phyloP scores from a whole-genome alignment of 2,888 invertebrate species.

The Griposia aprilina region DNA sequence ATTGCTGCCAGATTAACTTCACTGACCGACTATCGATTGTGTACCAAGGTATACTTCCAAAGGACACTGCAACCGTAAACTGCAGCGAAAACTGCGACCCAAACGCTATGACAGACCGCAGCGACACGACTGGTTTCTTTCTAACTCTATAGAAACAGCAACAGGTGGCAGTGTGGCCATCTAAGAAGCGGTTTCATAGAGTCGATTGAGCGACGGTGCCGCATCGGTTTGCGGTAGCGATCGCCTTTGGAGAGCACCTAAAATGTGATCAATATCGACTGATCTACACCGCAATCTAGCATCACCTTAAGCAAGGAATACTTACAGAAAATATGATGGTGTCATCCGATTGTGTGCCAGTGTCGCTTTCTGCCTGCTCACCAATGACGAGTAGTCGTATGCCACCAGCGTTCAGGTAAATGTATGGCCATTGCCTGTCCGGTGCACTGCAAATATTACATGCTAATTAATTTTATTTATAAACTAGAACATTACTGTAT shows the following conservation, averaged over 20 bases:
- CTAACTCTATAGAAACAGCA: not conserved
- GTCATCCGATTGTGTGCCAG: conserved; percentile 70
- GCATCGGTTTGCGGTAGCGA: not conserved
- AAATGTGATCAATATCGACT: not conserved
- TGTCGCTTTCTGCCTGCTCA: conserved; percentile 54
- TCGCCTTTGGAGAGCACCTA: not conserved
- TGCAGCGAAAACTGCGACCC: not conserved
- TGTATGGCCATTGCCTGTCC: conserved; percentile 78
- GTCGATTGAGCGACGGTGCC: not conserved
- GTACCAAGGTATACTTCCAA: not conserved
- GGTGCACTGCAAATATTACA: conserved; percentile 24
- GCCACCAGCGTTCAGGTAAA: conserved; percentile 82
- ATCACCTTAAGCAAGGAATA: conserved; percentile 22
- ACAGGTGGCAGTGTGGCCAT: too few relatives aligned
- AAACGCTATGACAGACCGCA: not conserved
- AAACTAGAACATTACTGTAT: not conserved
- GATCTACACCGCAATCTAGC: not conserved
- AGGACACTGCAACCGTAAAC: not conserved
- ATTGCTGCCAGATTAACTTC: not conserved
- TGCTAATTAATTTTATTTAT: not conserved
- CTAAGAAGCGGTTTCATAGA: not conserved
- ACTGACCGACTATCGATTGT: not conserved
- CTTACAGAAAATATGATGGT: conserved; percentile 80
- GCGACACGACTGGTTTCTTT: not conserved
- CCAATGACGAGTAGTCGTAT: conserved; percentile 78